phyloP scores from a whole-genome alignment of 2,888 invertebrate species.

The Amiota communis region DNA sequence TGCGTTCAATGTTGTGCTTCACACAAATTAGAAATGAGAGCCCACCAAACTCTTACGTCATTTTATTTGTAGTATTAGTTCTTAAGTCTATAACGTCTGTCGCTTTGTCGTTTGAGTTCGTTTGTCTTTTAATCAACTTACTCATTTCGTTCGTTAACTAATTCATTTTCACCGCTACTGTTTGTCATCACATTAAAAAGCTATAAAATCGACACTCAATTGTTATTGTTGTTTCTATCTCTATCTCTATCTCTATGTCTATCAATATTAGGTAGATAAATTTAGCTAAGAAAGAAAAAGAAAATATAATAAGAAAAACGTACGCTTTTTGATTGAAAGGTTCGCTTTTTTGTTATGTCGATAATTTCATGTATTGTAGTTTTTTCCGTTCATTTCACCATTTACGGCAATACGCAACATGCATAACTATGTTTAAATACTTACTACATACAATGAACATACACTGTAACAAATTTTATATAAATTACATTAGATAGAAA shows the following conservation, averaged over 20 bases:
- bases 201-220: slow-evolving; percentile 24
- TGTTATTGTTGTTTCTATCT: slow-evolving; percentile 5
- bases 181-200: slow-evolving; percentile 18
- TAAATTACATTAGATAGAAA: no score
- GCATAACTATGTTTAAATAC: slow-evolving; percentile 21
- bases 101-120: background rate
- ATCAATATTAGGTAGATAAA: background rate
- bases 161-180: background rate
- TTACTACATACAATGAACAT: background rate
- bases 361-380: slow-evolving; percentile 26
- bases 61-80: background rate
- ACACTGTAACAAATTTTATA: slow-evolving; percentile 11
- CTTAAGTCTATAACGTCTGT: no score
- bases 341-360: slow-evolving; percentile 32
- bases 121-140: background rate
- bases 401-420: slow-evolving; percentile 29
- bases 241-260: background rate
- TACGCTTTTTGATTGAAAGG: slow-evolving; percentile 35
- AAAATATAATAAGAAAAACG: background rate
- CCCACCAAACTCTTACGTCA: slow-evolving; percentile 21
- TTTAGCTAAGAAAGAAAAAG: background rate
- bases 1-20: slow-evolving; percentile 8
- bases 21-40: slow-evolving; percentile 12
- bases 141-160: background rate
- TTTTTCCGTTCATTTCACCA: slow-evolving; percentile 14